Evolutionary conservation across 2,888 invertebrate genomes (phyloP), one percentile per base, ranked within the genome.

Genomic region (Apamea sordens): DNA sequence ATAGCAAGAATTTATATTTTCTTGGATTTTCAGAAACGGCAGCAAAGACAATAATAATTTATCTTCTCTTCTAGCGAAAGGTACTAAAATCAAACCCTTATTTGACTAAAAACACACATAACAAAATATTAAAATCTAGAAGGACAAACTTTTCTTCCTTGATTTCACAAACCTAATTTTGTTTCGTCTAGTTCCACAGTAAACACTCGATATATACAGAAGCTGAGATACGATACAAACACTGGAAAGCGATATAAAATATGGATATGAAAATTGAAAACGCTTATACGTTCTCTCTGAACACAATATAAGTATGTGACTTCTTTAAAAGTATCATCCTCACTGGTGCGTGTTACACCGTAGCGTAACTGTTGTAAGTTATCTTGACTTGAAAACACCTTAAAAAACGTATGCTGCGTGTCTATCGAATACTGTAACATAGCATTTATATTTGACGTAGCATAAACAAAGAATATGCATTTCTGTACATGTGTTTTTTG

Each of bases 221-320:
- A 74, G n/a, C 47, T n/a, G 53, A 70, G 24, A 68, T 47, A 70
- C 11, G 32, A 32, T 44, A 63, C 63, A 65, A 36, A 65, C 32
- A 73, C 47, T 70, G n/a, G 13, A 47, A 83, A 53, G 32, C 53
- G 53, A 70, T 86, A 72, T 76, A 61, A 86, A 77, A 86, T 86
- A 73, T 74, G 73, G 53, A 73, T 82, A 82, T 75, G 47, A 65
- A 56, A 47, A 77, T 77, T 77, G 59, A 32, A 61, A 77, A 77
- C n/a, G n/a, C n/a, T n/a, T n/a, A 24, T 24, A 63, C 74, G 68
- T 69, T 82, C 81, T 68, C 73, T 80, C 47, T 69, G 69, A 85
- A 88, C 69, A 69, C 77, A 89, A 92, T 92, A 88, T 91, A 13
- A 47, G 13, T 13, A 92, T 91, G 85, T 84, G 73, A 71, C 65